Evolutionary conservation across 2,113 vertebrate species (phyloP).

Genomic region (Fukomys damarensis): DNA sequence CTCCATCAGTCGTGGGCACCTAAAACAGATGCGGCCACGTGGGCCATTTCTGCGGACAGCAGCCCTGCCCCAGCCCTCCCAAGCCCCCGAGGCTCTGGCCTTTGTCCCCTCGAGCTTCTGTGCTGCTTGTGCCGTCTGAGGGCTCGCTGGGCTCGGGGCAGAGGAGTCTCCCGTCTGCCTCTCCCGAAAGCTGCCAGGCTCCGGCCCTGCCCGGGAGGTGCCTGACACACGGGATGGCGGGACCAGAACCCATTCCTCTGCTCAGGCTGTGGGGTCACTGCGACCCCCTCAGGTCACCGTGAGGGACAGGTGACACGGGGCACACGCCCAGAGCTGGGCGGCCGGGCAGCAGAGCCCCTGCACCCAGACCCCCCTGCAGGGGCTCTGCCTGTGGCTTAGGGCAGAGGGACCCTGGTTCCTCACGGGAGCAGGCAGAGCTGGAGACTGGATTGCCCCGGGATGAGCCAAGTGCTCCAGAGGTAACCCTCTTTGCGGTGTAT

Average conservation of each 20-base stretch:
- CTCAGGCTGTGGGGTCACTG: neutral
- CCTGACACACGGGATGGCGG: neutral
- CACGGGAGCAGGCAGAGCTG: too few species aligned
- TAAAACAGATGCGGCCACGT: neutral
- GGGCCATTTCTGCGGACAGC: neutral
- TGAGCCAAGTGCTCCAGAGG: slow-evolving; percentile 44
- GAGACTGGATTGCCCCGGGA: slow-evolving; percentile 69
- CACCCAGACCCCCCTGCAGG: neutral
- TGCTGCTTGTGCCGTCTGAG: accelerated
- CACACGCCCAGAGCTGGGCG: neutral
- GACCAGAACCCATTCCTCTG: too few species aligned
- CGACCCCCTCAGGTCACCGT: neutral
- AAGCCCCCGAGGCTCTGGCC: neutral
- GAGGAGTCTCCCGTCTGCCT: neutral
- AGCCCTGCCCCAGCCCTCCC: neutral
- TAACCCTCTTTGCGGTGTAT: slow-evolving; percentile 68
- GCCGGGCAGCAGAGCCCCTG: neutral
- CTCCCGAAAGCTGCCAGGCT: neutral
- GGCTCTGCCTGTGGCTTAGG: neutral
- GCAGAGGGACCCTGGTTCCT: neutral
- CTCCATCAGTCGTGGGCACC: neutral
- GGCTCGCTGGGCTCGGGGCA: accelerated
- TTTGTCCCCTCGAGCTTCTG: neutral
- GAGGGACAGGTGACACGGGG: neutral
- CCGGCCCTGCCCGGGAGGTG: too few species aligned